Evolutionary conservation across 2,888 invertebrate species (phyloP), one percentile per base, ranked within the genome.

Genomic region (Gari tellinella): DNA sequence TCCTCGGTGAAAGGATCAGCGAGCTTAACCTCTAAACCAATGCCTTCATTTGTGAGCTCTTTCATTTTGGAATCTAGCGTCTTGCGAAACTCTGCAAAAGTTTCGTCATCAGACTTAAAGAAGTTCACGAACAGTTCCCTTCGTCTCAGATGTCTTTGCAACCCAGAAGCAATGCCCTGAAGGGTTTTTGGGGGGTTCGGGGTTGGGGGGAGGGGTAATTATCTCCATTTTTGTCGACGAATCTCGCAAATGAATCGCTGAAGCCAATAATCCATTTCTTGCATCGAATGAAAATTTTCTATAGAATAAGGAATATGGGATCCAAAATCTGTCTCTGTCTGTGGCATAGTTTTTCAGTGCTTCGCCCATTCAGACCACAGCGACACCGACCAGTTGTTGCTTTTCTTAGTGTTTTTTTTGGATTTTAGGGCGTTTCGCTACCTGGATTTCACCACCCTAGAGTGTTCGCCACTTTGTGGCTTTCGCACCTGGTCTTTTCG

Each of bases 61-160:
- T 64, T 64, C 64, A 64, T 64, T n/a, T 46, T 21, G 15, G 55
- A 12, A 45, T 64, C 64, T n/a, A 64, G 15, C 3, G 56, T 31
- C 26, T 41, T 55, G 3, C 64, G 26, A 45, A 64, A 56, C 7
- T 21, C 55, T 3, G 49, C n/a, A 51, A 61, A 61, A 10, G 8
- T 12, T 7, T 17, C 5, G 25, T 43, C 48, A 21, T 63, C 63
- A 1, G 19, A 19, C 26, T 43, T 63, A 21, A 45, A 45, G n/a
- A 61, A 25, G 26, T 61, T 49, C 14, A 52, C 19, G 14, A 2
- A 4, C 7, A 7, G 17, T 14, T 31, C 23, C 52, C 23, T 4
- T 48, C 37, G 2, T 5, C 21, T 37, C 26, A 21, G 2, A 14
- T 48, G 5, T 5, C 60, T 15, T n/a, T 63, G 52, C n/a, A 63